Percentiles rank a stretch among this genome's conserved stretches.
These are phyloP conservation scores for Achlya flavicornis DNA, from an alignment of 2,888 invertebrate species.

Conservation along the genomic window DNA sequence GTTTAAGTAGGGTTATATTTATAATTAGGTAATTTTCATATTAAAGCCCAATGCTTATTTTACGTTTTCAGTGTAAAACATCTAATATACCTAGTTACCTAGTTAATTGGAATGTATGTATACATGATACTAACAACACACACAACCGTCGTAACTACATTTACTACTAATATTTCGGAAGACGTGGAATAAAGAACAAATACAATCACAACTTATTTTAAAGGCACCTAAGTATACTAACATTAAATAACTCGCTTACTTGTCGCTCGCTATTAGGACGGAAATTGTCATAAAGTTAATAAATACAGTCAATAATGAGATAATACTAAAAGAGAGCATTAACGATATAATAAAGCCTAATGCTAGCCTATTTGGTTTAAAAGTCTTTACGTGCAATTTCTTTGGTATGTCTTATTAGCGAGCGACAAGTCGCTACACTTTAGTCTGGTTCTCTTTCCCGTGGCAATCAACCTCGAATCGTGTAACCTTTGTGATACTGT, in stretches of 20 bases:
- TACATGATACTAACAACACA: slow-evolving; percentile 1
- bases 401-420: slow-evolving; percentile 69
- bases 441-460: slow-evolving; percentile 48
- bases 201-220: slow-evolving; percentile 15
- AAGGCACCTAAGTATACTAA: slow-evolving; percentile 37
- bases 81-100: too few relatives aligned
- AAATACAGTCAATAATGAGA: slow-evolving; percentile 14
- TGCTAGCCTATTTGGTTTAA: slow-evolving; percentile 19
- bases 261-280: slow-evolving; percentile 73
- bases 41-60: background rate
- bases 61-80: too few relatives aligned
- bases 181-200: background rate
- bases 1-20: background rate
- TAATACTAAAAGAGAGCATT: slow-evolving; percentile 17
- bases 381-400: slow-evolving; percentile 45
- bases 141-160: slow-evolving; percentile 1
- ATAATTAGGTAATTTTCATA: background rate
- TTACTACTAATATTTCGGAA: slow-evolving; percentile 1
- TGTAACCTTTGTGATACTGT: slow-evolving; percentile 50
- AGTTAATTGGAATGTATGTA: slow-evolving; percentile 1
- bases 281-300: slow-evolving; percentile 36
- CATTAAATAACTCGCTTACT: slow-evolving; percentile 32
- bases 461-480: slow-evolving; percentile 60
- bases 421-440: slow-evolving; percentile 67
- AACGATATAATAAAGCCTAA: slow-evolving; percentile 18